Evolutionary conservation across 2,113 vertebrate species (phyloP).

Genomic region (Pygoscelis antarcticus): DNA sequence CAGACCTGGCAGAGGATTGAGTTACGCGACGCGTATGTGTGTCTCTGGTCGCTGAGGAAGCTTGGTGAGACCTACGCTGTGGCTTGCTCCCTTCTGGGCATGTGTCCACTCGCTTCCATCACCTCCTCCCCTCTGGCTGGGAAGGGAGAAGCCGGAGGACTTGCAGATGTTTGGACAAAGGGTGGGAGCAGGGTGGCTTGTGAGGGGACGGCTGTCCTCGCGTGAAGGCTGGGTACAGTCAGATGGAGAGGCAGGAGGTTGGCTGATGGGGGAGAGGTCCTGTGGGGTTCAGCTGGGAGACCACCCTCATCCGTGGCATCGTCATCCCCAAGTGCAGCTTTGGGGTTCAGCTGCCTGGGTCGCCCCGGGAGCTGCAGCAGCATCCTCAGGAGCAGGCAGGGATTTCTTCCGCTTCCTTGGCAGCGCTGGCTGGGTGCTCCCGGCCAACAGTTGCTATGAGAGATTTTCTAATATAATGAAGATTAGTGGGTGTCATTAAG

Average conservation of each 20-base stretch:
- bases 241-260: background rate
- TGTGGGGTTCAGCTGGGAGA: background rate
- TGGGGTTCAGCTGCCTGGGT: background rate
- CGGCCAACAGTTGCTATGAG: fast-evolving
- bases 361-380: background rate
- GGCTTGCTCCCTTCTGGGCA: background rate
- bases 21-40: background rate
- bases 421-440: background rate
- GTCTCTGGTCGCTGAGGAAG: background rate
- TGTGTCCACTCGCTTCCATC: background rate
- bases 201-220: background rate
- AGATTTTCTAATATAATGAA: background rate
- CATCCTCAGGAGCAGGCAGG: background rate
- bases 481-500: background rate
- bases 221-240: too few species aligned
- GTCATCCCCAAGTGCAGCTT: background rate
- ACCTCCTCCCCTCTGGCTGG: background rate
- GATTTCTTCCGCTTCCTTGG: background rate
- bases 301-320: background rate
- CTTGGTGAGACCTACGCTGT: background rate
- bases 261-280: background rate
- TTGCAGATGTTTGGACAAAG: background rate
- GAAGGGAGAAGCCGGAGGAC: background rate
- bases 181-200: background rate
- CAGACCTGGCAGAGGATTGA: background rate